These are phyloP conservation scores for Elymnias hypermnestra DNA, from an alignment of 1,140 invertebrate genomes.

Conservation along the genomic window DNA sequence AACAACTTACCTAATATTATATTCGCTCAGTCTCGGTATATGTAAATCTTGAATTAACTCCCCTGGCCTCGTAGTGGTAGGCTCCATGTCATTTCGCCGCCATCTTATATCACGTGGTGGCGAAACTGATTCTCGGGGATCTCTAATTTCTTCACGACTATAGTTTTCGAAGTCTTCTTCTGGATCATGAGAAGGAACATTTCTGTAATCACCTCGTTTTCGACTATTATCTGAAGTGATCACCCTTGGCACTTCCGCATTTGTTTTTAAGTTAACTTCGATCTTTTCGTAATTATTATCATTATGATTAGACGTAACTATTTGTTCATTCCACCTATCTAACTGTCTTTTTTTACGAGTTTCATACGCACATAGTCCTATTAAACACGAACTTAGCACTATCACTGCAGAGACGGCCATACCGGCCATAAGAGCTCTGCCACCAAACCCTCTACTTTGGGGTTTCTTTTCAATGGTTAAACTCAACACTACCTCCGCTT, in stretches of 20 bases:
- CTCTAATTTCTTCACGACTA: conserved; percentile 46
- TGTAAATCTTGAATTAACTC: conserved; percentile 75
- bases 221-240: conserved; percentile 49
- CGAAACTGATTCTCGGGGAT: conserved; percentile 39
- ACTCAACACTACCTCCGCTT: conserved; percentile 82
- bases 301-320: conserved; percentile 74
- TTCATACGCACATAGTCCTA: conserved; percentile 64
- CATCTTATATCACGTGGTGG: conserved; percentile 49
- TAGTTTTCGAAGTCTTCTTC: conserved; percentile 78
- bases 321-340: conserved; percentile 75
- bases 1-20: conserved; percentile 68
- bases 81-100: conserved; percentile 47
- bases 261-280: conserved; percentile 79
- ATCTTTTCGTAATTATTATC: conserved; percentile 86
- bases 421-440: conserved; percentile 78
- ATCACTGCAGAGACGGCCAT: conserved; percentile 69
- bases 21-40: conserved; percentile 77
- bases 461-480: conserved; percentile 80
- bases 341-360: conserved; percentile 66
- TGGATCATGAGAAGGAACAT: conserved; percentile 80
- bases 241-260: conserved; percentile 52
- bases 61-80: conserved; percentile 30
- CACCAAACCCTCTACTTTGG: conserved; percentile 78
- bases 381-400: conserved; percentile 63
- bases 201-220: conserved; percentile 82